Base-by-base conservation (phyloP, 1,140 invertebrate genomes). In the Cydia splendana region DNA sequence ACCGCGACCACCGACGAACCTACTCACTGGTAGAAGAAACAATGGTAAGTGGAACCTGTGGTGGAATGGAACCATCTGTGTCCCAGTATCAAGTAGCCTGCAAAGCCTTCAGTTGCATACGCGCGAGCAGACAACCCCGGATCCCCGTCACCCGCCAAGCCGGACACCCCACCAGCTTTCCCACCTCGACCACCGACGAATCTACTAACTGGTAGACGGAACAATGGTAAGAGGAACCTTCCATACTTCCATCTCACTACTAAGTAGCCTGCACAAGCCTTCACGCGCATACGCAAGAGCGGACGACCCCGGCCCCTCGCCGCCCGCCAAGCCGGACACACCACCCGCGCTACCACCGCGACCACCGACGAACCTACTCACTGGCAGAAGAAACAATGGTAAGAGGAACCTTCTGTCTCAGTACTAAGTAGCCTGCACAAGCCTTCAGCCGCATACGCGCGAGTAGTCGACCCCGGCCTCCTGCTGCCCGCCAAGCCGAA, bases 81-180 rank as follows among this genome's bases (percentile, higher is more conserved):
- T 87, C 90, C 6, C 88, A 93, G 93, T 93, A 93, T 74, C 93
- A 93, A 87, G 93, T 93, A 73, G 91, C 91, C 9, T 93, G 93
- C 77, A 91, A 88, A 91, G 79, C 89, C 86, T 15, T 90, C 85
- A 7, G 91, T 84, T 4, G 91, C 93, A 78, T 93, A 93, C 80
- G 91, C 93, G 20, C 86, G 90, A 74, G 87, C 90, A 0, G 89
- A 90, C 75, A 88, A 91, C 18, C 91, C 91, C 0, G 88, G 88
- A 0, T 86, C 91, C 24, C 84, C 86, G 5, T 82, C 86, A 0
- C 88, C 88, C n/a, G 87, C 51, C 0, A 93, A 93, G 81, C 88
- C 87, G 0, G 91, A 93, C 85, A 91, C 90, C 0, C 92, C 92
- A 0, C 92, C 92, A 0, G 92, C 92, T 6, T 79, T 93, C 30